Evolutionary conservation across 2,113 vertebrate genomes (phyloP), one percentile per base, ranked within the genome.

Genomic region (Brachypodius melanocephalos): DNA sequence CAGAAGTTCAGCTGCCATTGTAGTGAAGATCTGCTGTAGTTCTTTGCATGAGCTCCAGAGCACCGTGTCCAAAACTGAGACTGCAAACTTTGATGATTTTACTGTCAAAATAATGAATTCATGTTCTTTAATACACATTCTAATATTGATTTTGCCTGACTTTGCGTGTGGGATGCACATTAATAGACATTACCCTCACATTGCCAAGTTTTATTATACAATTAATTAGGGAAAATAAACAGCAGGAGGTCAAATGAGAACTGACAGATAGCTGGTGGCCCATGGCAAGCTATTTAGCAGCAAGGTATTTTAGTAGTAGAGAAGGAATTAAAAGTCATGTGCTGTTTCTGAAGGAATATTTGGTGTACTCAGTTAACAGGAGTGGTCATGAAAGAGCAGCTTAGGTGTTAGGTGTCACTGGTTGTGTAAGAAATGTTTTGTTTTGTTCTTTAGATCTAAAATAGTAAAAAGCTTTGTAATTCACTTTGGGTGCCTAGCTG

Each of bases 51-150:
- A 71, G 6, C 29, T 66, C 40, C 73, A 62, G 67, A 89, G 71
- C 59, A 49, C 19, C 0, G 0, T 2, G 5, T 76, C 58, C 74
- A 51, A 29, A 68, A 11, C 66, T 6, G 17, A 66, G 74, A 69
- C 42, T 3, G 15, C 34, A 66, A 4, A 42, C 43, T 72, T 63
- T 17, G 73, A 49, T 51, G 46, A 5, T 49, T 36, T 66, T 36
- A 7, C 43, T n/a, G 38, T 46, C 43, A 28, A 66, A 54, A 12
- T 36, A 40, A 65, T 42, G 10, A 73, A 20, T 59, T 79, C 10
- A 22, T 83, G 25, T n/a, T 71, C 42, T 72, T 76, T 34, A 83
- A 26, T 71, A 24, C 14, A 17, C 51, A 6, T 79, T 67, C 28
- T 40, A 7, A 14, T 73, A 20, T 1, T 79, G 46, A 69, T 83